Percentiles rank a stretch among this genome's conserved stretches.
These are phyloP conservation scores for Bimastos eiseni DNA, from an alignment of 2,888 invertebrate species.

Conservation along the genomic window DNA sequence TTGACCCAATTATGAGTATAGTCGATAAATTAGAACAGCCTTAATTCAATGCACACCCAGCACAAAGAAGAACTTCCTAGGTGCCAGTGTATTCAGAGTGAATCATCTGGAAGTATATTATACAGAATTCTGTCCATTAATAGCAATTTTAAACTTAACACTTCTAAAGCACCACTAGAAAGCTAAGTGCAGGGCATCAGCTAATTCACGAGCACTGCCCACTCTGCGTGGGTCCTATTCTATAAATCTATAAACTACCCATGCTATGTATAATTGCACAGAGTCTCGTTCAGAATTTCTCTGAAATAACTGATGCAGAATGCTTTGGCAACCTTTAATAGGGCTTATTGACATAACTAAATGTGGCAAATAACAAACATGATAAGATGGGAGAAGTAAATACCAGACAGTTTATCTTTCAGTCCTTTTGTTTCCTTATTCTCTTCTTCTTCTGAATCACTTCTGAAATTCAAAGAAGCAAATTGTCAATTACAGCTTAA, in stretches of 20 bases:
- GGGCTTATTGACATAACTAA: neutral
- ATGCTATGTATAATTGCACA: neutral
- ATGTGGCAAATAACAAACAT: neutral
- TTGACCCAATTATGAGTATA: no score
- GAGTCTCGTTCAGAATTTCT: neutral
- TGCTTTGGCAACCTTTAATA: no score
- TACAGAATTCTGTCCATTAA: no score
- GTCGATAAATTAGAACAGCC: no score
- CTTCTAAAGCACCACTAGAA: no score
- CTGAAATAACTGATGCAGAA: neutral
- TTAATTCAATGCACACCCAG: no score
- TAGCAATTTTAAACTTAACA: no score
- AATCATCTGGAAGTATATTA: no score
- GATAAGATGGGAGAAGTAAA: neutral
- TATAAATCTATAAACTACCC: neutral
- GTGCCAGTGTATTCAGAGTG: no score
- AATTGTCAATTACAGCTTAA: neutral
- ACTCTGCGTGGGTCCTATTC: neutral
- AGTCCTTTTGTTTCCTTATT: conserved; percentile 97
- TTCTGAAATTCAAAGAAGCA: conserved; percentile 1
- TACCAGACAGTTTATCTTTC: conserved; percentile 81
- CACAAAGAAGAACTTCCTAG: no score
- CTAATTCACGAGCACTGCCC: neutral
- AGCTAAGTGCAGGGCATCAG: no score
- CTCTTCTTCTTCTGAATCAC: conserved; percentile 65